These are phyloP conservation scores for Lycocerus yunnanus DNA, from an alignment of 2,888 invertebrate species.

Conservation along the genomic window DNA sequence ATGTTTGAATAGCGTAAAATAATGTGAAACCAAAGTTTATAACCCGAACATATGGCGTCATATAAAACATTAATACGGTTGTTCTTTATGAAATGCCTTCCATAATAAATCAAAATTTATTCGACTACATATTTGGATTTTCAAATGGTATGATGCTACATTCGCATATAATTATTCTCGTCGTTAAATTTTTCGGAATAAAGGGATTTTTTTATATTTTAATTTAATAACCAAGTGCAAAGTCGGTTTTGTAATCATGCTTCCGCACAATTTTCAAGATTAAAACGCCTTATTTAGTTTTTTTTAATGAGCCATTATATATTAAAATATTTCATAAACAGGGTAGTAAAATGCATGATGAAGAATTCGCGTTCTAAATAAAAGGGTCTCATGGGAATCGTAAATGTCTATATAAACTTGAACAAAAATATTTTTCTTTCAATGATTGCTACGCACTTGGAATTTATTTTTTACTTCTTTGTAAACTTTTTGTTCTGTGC, in stretches of 20 bases:
- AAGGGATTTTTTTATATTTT: background rate
- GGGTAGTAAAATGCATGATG: conserved; percentile 13
- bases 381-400: conserved; percentile 19
- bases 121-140: background rate
- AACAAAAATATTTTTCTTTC: conserved; percentile 13
- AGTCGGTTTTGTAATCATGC: background rate
- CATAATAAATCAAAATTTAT: background rate
- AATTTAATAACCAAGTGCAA: background rate
- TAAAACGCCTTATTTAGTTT: background rate
- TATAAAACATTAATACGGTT: background rate
- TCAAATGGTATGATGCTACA: no score
- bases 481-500: background rate
- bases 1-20: background rate
- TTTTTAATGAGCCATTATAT: background rate
- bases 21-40: background rate
- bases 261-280: background rate
- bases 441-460: conserved; percentile 14
- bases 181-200: background rate
- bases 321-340: conserved; percentile 4
- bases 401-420: conserved; percentile 19
- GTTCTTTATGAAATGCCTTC: background rate
- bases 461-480: conserved; percentile 15
- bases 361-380: conserved; percentile 9
- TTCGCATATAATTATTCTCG: no score
- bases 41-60: background rate